Conservation (phyloP, 2,888 invertebrate species). For the Agapostemon virescens region DNA sequence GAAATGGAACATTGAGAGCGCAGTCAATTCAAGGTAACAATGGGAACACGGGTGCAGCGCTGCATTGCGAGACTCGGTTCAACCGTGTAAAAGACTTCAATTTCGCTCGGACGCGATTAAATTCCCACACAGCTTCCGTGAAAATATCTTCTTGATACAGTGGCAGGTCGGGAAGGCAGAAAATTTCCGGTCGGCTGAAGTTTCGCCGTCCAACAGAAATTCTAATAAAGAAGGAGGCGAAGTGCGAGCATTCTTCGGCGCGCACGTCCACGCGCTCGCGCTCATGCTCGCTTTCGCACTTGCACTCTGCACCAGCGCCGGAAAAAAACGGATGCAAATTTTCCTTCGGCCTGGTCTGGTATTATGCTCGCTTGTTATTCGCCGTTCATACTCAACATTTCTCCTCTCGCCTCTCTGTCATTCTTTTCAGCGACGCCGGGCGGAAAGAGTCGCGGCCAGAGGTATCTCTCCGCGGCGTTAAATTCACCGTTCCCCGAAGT, state of each 20-base stretch:
- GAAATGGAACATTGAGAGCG: not conserved
- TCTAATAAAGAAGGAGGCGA: constrained; percentile 7
- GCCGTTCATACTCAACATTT: constrained; percentile 18
- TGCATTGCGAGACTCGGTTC: not conserved
- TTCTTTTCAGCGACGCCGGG: not conserved
- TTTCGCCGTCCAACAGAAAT: constrained; percentile 19
- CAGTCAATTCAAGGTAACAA: constrained; percentile 1
- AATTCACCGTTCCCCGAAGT: constrained; percentile 12
- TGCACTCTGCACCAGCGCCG: not conserved
- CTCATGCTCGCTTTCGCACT: not conserved
- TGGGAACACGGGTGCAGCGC: not conserved
- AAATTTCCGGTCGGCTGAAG: constrained; percentile 16
- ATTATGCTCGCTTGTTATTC: constrained; percentile 13
- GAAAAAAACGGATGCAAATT: constrained; percentile 21
- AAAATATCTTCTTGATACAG: constrained; percentile 11
- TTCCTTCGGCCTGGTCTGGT: constrained; percentile 6
- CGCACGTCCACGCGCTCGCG: not conserved
- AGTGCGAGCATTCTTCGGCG: constrained; percentile 4
- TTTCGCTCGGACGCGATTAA: constrained; percentile 12
- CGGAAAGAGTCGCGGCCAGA: not conserved
- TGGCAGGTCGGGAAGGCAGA: not conserved
- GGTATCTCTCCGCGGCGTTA: constrained; percentile 11
- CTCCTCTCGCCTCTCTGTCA: not conserved
- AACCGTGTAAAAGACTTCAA: not conserved
- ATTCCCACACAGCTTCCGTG: not conserved